Percentiles rank a stretch among this genome's conserved stretches.
phyloP scores from a whole-genome alignment of 1,140 invertebrate species.

The Bactericera cockerelli region DNA sequence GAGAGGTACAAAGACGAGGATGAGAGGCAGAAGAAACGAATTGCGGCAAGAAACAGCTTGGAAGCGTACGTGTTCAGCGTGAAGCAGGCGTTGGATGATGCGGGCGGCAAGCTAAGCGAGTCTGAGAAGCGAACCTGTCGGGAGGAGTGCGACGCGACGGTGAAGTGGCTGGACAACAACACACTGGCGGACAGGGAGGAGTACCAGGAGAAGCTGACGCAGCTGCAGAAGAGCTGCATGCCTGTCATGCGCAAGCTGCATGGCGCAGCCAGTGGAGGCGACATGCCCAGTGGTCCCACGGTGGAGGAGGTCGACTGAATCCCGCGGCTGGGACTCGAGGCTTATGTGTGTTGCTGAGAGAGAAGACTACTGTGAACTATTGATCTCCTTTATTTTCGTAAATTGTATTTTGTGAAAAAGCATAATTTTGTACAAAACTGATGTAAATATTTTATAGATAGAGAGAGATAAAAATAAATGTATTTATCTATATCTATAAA shows the following conservation, averaged over 20 bases:
- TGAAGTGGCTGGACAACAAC: slow-evolving; percentile 49
- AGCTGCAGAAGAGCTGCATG: slow-evolving; percentile 34
- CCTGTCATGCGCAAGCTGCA: slow-evolving; percentile 39
- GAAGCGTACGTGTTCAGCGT: slow-evolving; percentile 68
- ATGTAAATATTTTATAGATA: too few relatives aligned
- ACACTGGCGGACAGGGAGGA: slow-evolving; percentile 44
- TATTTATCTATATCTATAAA: too few relatives aligned
- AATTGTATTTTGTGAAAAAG: too few relatives aligned
- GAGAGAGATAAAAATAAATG: too few relatives aligned
- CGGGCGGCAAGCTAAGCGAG: slow-evolving; percentile 27
- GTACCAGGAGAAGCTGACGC: slow-evolving; percentile 39
- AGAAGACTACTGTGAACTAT: too few relatives aligned
- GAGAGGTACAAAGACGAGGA: slow-evolving; percentile 38
- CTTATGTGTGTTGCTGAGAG: too few relatives aligned
- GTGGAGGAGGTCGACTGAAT: slow-evolving; percentile 59
- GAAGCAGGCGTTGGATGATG: too few relatives aligned
- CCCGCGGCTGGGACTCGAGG: too few relatives aligned
- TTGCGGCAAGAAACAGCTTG: slow-evolving; percentile 59
- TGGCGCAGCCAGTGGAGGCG: slow-evolving; percentile 19
- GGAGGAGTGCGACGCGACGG: slow-evolving; percentile 34
- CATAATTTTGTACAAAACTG: too few relatives aligned
- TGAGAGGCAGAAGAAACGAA: slow-evolving; percentile 42
- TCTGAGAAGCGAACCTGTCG: slow-evolving; percentile 30
- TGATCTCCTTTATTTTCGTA: too few relatives aligned
- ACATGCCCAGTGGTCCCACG: slow-evolving; percentile 35